Conservation (phyloP, 2,888 invertebrate genomes). For the Andricus curvator region DNA sequence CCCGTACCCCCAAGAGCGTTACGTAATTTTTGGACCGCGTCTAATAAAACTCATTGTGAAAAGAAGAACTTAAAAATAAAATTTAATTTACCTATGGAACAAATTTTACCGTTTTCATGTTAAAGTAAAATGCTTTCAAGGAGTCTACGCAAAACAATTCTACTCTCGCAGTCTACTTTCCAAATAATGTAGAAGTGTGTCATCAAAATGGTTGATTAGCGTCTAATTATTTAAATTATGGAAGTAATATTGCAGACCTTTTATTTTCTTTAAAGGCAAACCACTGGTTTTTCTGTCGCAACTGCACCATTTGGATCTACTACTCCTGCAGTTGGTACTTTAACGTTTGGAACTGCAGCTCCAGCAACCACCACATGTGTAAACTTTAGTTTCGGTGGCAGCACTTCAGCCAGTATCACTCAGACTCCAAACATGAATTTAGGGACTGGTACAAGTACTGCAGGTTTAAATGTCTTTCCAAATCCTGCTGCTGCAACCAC, state of each 20-base stretch:
- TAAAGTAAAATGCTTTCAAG: too few species aligned
- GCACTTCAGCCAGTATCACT: constrained; percentile 58
- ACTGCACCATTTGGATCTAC: constrained; percentile 60
- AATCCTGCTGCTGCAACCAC: constrained; percentile 65
- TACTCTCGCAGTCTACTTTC: too few species aligned
- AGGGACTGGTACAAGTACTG: constrained; percentile 56
- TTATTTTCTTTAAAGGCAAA: constrained; percentile 54
- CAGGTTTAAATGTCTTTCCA: constrained; percentile 61
- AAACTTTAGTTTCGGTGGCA: constrained; percentile 65
- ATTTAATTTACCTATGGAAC: too few species aligned
- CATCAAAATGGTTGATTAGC: too few species aligned
- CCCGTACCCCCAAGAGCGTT: too few species aligned
- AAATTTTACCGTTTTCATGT: too few species aligned
- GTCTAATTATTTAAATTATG: not conserved
- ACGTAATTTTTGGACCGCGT: too few species aligned
- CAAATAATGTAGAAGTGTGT: too few species aligned
- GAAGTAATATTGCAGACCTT: constrained; percentile 17
- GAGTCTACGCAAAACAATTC: too few species aligned
- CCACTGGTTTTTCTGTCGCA: constrained; percentile 50
- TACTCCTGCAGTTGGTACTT: constrained; percentile 54
- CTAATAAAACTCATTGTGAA: too few species aligned
- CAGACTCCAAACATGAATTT: constrained; percentile 67
- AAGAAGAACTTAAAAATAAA: too few species aligned
- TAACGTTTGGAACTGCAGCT: constrained; percentile 52
- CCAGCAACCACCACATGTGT: constrained; percentile 60